Evolutionary conservation across 2,113 vertebrate genomes (phyloP), one percentile per base, ranked within the genome.

Genomic region (Cyrtonyx montezumae): DNA sequence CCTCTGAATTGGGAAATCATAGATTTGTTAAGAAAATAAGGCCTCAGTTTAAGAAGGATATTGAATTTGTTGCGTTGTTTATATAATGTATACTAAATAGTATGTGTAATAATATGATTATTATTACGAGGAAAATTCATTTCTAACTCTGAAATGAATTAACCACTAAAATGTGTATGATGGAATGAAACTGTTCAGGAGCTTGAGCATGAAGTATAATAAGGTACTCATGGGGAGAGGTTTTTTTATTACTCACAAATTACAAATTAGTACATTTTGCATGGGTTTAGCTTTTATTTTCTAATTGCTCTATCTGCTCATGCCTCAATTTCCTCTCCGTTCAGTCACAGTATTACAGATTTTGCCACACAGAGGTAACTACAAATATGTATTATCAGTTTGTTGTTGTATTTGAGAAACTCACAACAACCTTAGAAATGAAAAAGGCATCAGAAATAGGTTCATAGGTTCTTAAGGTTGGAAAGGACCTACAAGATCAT

Each of bases 141-240:
- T 96, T 69, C 59, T 88, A 83, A 56, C 28, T 70, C 73, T 83
- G 59, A 63, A 83, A 74, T 69, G 13, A 61, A 71, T 93, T 51
- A 74, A 65, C 68, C 25, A 49, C 80, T 55, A 36, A 61, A 90
- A 53, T 53, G 26, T 53, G 28, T 53, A 14, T 61, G 40, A 71
- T 30, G 11, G 55, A 83, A 86, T 40, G 8, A 90, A 90, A 88
- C 42, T 78, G 9, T 88, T 80, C 19, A 61, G 56, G 36, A 79
- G 18, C 48, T 89, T 85, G 36, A 49, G 14, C 61, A 80, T 80
- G 65, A 69, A 88, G 78, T 91, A 32, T 58, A 34, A 73, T 79
- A 19, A 16, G 1, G 14, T 68, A 43, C 25, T 45, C 21, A n/a
- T 20, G 32, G 12, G 9, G 21, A 80, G 25, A 46, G 51, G 14